These are phyloP conservation scores for Trinorchestia longiramus DNA, from an alignment of 1,140 invertebrate genomes.

Conservation along the genomic window DNA sequence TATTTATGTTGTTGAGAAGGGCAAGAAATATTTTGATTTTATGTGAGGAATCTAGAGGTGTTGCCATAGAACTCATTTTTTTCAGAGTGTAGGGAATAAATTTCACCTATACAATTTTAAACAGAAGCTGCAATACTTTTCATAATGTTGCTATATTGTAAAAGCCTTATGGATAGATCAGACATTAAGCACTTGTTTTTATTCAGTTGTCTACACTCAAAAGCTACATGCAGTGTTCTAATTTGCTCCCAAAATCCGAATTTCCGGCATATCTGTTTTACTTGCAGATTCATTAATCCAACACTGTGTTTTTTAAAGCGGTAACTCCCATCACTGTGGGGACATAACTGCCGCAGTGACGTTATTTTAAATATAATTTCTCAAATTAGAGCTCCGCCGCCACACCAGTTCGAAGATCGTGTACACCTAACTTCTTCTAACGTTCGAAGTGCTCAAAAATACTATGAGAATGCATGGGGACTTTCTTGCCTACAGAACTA, in stretches of 20 bases:
- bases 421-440: not conserved
- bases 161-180: not conserved
- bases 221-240: no score
- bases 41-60: not conserved
- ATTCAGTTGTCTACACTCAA: no score
- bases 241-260: no score
- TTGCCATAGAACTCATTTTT: not conserved
- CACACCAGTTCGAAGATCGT: not conserved
- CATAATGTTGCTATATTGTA: not conserved
- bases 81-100: not conserved
- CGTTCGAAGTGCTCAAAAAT: constrained; percentile 23
- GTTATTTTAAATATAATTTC: not conserved
- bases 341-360: not conserved
- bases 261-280: no score
- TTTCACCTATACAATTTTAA: not conserved
- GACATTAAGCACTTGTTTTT: no score
- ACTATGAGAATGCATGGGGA: constrained; percentile 27
- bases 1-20: not conserved
- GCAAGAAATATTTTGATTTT: not conserved
- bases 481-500: not conserved
- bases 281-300: no score
- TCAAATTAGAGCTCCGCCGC: not conserved
- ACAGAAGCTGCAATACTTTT: not conserved
- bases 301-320: no score
- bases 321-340: not conserved